A percentile compares a stretch with the other conserved stretches of the same genome.
Evolutionary conservation across 2,888 invertebrate genomes (phyloP).

Genomic region (Uropetala carovei): DNA sequence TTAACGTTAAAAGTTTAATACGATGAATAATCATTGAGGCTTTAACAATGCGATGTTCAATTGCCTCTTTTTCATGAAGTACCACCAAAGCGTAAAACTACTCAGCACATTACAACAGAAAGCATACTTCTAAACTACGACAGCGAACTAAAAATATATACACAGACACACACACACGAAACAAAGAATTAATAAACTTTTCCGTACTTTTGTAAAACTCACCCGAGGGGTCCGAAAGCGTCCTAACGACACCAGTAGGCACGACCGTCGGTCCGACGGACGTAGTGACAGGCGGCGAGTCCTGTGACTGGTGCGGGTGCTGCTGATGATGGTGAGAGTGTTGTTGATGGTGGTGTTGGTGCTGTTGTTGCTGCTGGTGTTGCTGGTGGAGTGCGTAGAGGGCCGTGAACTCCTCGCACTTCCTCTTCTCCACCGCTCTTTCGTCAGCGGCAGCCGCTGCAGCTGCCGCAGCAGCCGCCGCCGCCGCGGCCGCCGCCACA

Average conservation of each 20-base stretch:
- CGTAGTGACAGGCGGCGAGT: constrained; percentile 78
- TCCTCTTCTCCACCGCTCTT: constrained; percentile 76
- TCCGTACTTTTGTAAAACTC: constrained; percentile 68
- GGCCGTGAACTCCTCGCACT: constrained; percentile 93
- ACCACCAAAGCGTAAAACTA: too few species aligned
- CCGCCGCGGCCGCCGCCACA: constrained; percentile 59
- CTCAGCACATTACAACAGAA: too few species aligned
- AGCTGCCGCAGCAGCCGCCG: constrained; percentile 65
- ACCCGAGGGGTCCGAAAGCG: constrained; percentile 76
- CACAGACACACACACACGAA: background rate
- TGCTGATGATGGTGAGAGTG: constrained; percentile 69
- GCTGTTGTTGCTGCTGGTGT: constrained; percentile 70
- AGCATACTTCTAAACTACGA: too few species aligned
- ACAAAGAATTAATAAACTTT: constrained; percentile 4
- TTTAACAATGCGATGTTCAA: too few species aligned
- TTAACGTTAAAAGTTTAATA: too few species aligned
- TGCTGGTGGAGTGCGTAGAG: constrained; percentile 83
- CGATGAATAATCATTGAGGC: too few species aligned
- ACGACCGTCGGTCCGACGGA: constrained; percentile 73
- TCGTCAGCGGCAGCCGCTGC: constrained; percentile 62
- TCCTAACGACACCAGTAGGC: constrained; percentile 72
- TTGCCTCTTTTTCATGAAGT: too few species aligned
- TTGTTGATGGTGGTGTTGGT: constrained; percentile 72
- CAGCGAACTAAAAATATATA: too few species aligned
- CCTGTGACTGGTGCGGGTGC: constrained; percentile 73